Base-by-base conservation (phyloP, 2,113 vertebrate genomes). In the Physeter macrocephalus region DNA sequence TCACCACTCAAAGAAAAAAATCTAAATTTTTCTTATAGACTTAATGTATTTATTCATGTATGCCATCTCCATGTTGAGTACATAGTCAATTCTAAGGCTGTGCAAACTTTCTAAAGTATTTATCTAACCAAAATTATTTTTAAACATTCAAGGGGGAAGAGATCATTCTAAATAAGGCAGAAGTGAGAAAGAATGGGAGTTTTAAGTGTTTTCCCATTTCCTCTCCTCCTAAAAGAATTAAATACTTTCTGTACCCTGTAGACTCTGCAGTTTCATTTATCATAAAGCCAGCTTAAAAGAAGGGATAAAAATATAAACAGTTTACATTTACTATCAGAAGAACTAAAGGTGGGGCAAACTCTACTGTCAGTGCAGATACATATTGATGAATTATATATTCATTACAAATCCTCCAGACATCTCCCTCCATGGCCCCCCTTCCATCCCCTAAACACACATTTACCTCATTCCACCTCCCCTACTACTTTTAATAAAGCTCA, bases 371-470 rank as follows among this genome's bases (percentile, higher is more conserved):
- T 86, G 46, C 17, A 96, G 52, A 78, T 80, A 67, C 57, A 93
- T 52, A 94, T 86, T 90, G 96, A 86, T 95, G 95, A 95, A 96
- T 96, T 97, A 97, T 84, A 95, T 95, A 97, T 94, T 98, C 88
- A 97, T 94, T 95, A 97, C 43, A 96, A 96, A 93, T 95, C 57
- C 93, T 94, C 94, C 49, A 85, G 94, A 61, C 21, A 18, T 62
- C 36, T 86, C 72, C 88, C 46, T 93, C 34, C 64, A 67, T 34
- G 34, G 27, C 74, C 83, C 80, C 57, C 36, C 34, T 77, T 91
- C 39, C 43, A 61, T 59, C 74, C 83, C 74, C 62, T 88, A 86
- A 95, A 92, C 18, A 88, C 57, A 82, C 57, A 88, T 86, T 90
- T 93, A n/a, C 52, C 64, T 61, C 86, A n/a, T 71, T 66, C 23